phyloP scores from a whole-genome alignment of 1,140 invertebrate species.

The Ceratitis capitata region DNA sequence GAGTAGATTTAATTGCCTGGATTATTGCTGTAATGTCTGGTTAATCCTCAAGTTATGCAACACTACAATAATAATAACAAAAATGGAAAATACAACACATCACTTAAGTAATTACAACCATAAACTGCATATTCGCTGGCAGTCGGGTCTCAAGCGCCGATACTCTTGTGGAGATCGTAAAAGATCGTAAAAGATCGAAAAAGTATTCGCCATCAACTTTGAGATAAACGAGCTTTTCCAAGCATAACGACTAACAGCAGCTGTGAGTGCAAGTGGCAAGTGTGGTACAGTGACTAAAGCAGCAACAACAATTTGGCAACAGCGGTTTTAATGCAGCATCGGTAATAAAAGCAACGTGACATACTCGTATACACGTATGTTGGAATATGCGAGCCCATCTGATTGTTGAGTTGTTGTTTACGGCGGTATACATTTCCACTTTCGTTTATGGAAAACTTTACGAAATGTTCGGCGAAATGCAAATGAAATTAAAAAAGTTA shows the following conservation, averaged over 20 bases:
- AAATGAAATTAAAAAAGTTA: too few species aligned
- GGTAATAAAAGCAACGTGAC: neutral
- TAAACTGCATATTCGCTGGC: neutral
- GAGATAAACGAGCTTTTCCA: neutral
- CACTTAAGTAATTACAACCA: neutral
- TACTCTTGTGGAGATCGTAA: neutral
- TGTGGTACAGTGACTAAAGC: neutral
- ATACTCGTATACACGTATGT: neutral
- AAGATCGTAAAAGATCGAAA: neutral
- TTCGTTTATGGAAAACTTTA: neutral
- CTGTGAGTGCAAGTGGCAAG: neutral
- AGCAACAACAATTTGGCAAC: neutral
- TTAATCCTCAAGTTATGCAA: slow-evolving; percentile 8
- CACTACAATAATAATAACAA: too few species aligned
- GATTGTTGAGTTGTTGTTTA: neutral
- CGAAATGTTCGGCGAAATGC: too few species aligned
- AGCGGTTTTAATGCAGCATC: neutral
- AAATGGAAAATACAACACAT: neutral
- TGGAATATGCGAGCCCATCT: neutral
- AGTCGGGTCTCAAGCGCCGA: neutral
- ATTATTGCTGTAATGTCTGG: neutral
- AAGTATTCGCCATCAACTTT: neutral
- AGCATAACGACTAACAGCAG: neutral
- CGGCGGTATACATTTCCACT: neutral
- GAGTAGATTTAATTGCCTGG: neutral